Evolutionary conservation across 2,113 vertebrate genomes (phyloP).

Genomic region (Calcarius ornatus): DNA sequence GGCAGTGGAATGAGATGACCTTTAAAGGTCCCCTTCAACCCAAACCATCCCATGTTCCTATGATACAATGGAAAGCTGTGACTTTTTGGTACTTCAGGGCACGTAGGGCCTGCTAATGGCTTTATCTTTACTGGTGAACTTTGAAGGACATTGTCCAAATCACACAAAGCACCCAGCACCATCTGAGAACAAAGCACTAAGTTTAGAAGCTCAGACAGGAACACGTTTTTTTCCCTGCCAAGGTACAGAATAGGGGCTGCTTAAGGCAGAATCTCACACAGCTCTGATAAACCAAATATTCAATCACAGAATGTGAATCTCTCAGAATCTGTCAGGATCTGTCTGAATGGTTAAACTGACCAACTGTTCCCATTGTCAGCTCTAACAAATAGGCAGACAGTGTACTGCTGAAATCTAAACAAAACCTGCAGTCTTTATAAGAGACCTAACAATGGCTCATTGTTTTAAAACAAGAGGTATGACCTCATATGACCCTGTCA

Average conservation of each 20-base stretch:
- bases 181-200: neutral
- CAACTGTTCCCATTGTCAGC: slow-evolving; percentile 56
- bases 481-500: slow-evolving; percentile 56
- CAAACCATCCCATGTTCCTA: neutral
- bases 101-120: neutral
- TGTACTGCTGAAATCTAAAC: slow-evolving; percentile 64
- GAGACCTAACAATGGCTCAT: slow-evolving; percentile 62
- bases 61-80: neutral
- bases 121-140: neutral
- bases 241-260: neutral
- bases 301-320: neutral
- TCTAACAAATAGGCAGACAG: slow-evolving; percentile 55
- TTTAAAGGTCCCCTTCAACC: neutral
- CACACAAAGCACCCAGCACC: neutral
- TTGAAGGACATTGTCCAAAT: neutral
- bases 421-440: slow-evolving; percentile 58
- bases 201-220: neutral
- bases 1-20: neutral
- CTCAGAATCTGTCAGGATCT: neutral
- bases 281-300: slow-evolving; percentile 24
- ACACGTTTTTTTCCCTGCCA: neutral
- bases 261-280: neutral
- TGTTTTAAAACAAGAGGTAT: slow-evolving; percentile 62
- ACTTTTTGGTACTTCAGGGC: neutral
- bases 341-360: slow-evolving; percentile 22